Base-by-base conservation (phyloP, 2,113 vertebrate genomes). In the Ondatra zibethicus region DNA sequence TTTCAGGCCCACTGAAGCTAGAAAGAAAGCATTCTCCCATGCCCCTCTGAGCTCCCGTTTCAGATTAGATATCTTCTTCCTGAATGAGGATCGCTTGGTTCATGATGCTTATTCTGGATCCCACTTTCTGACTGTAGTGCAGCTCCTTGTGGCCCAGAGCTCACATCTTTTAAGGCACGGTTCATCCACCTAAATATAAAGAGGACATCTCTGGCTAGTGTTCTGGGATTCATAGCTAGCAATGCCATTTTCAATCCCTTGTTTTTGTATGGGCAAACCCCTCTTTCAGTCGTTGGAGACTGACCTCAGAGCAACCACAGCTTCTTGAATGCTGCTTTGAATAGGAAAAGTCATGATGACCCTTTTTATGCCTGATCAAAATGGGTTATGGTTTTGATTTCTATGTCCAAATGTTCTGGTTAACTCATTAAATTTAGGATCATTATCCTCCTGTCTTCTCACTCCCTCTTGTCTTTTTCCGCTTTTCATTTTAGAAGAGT, bases 381-480 rank as follows among this genome's bases (percentile, higher is more conserved):
- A 58, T 21, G 50, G 50, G 7, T 36, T 73, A n/a, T 36, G 7
- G 17, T 88, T 96, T 85, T 81, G 42, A 68, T 73, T 47, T 90
- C 33, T 80, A n/a, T 90, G 73, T 93, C 88, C 31, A 73, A 55
- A 52, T 63, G 10, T 91, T 86, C 25, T 39, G 29, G 16, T 91
- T 92, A 90, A 84, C 14, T 76, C 76, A 90, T 75, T 73, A 91
- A 27, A 91, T 63, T 88, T 90, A 72, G 47, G 36, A 89, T 19
- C 14, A 12, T 9, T 65, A 0, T 9, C 5, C 42, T 14, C 3
- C 3, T 86, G 7, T 13, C n/a, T 63, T 77, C 50, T 17, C 21
- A 42, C 3, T 45, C 25, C 16, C 33, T 3, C n/a, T 4, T 65
- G 0, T 12, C 7, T 50, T 11, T 4, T 33, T 19, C 9, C 27